Evolutionary conservation across 2,888 invertebrate species (phyloP).

Genomic region (Tetropium fuscum): DNA sequence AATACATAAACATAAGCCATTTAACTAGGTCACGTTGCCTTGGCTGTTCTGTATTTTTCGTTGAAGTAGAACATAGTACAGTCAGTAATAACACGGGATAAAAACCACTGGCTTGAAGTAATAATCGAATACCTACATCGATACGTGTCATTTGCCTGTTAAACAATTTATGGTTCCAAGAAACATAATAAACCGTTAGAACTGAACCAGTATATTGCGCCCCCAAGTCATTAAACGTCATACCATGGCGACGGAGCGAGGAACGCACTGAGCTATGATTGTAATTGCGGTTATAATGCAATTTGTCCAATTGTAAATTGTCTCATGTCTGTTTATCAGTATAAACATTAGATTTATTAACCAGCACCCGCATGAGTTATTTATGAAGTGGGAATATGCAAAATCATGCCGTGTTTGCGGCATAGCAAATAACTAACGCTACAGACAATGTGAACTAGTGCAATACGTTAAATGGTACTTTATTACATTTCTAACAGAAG

Average conservation of each 20-base stretch:
- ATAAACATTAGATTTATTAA: constrained; percentile 16
- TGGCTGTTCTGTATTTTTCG: too few species aligned
- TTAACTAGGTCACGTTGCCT: too few species aligned
- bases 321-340: constrained; percentile 14
- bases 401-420: constrained; percentile 6
- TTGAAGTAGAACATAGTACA: too few species aligned
- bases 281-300: constrained; percentile 22
- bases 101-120: too few species aligned
- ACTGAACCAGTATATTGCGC: too few species aligned
- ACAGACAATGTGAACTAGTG: constrained; percentile 13
- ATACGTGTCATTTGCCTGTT: too few species aligned
- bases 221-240: constrained; percentile 5
- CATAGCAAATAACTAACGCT: constrained; percentile 11
- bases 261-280: constrained; percentile 6
- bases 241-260: background rate
- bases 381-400: constrained; percentile 23
- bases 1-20: too few species aligned
- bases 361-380: constrained; percentile 18
- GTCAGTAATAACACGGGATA: too few species aligned
- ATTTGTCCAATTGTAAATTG: constrained; percentile 22
- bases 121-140: too few species aligned
- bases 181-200: too few species aligned
- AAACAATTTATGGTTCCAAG: too few species aligned
- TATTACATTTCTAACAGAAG: background rate
- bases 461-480: background rate